A percentile compares a stretch with the other conserved stretches of the same genome.
These are phyloP conservation scores for Callaeas wilsoni DNA, from an alignment of 2,113 vertebrate genomes.

Conservation along the genomic window DNA sequence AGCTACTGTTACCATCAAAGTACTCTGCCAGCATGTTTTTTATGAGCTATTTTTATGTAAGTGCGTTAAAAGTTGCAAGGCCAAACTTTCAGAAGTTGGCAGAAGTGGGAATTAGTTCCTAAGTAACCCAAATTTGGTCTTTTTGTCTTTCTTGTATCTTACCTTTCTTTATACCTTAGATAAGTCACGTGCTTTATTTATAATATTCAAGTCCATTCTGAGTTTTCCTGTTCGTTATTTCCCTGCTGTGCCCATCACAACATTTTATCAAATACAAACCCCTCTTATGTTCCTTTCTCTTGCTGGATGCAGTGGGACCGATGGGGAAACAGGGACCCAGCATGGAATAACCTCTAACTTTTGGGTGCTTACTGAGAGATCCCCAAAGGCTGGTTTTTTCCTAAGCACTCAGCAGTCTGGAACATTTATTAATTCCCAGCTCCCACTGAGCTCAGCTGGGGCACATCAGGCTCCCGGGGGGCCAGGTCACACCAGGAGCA, in stretches of 20 bases:
- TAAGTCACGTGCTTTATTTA: not conserved
- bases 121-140: not conserved
- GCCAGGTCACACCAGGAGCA: not conserved
- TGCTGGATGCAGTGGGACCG: rapidly evolving
- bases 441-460: not conserved
- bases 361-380: not conserved
- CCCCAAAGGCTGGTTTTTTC: not conserved
- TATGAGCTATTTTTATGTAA: not conserved
- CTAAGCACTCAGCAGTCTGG: not conserved
- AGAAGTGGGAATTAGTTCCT: not conserved
- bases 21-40: not conserved
- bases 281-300: not conserved
- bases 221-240: not conserved
- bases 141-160: not conserved
- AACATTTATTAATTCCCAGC: not conserved
- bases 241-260: not conserved
- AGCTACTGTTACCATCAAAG: not conserved
- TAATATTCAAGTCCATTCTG: not conserved
- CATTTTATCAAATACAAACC: not conserved
- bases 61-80: not conserved
- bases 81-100: not conserved
- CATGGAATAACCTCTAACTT: not conserved
- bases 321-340: not conserved
- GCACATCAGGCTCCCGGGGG: not conserved
- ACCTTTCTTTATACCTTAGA: not conserved